These are phyloP conservation scores for Sylvicapra grimmia DNA, from an alignment of 2,113 vertebrate species.

Conservation along the genomic window DNA sequence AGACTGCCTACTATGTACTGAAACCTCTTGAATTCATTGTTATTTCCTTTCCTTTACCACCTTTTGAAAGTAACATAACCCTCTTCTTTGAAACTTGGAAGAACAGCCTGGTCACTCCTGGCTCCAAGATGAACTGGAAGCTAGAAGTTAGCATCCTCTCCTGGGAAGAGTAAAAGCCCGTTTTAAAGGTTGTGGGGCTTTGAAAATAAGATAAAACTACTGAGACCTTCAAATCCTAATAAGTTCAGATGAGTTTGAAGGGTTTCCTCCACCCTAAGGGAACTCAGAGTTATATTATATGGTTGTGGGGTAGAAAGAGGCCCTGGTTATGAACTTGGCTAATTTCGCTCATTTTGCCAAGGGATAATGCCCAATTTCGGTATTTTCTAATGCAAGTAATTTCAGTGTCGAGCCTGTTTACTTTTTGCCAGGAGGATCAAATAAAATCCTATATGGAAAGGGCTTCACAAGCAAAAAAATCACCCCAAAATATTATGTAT, in stretches of 20 bases:
- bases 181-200: not conserved
- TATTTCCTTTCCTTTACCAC: conserved; percentile 17
- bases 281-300: not conserved
- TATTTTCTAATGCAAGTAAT: not conserved
- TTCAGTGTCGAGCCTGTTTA: conserved; percentile 3
- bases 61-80: conserved; percentile 31
- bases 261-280: not conserved
- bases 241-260: not conserved
- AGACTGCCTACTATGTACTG: not conserved
- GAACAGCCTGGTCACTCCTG: conserved; percentile 22
- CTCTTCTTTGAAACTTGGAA: conserved; percentile 22
- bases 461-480: conserved; percentile 2
- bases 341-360: not conserved
- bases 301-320: not conserved
- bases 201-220: not conserved
- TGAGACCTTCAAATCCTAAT: not conserved
- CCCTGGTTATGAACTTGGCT: not conserved
- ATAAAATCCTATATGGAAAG: conserved; percentile 7
- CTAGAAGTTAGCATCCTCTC: not conserved
- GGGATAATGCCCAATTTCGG: not conserved
- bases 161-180: not conserved
- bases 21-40: not conserved
- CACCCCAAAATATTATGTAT: not conserved
- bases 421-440: not conserved
- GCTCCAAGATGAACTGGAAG: not conserved